Conservation (phyloP, 2,797 vertebrate species). For the Rhinichthys osculus region DNA sequence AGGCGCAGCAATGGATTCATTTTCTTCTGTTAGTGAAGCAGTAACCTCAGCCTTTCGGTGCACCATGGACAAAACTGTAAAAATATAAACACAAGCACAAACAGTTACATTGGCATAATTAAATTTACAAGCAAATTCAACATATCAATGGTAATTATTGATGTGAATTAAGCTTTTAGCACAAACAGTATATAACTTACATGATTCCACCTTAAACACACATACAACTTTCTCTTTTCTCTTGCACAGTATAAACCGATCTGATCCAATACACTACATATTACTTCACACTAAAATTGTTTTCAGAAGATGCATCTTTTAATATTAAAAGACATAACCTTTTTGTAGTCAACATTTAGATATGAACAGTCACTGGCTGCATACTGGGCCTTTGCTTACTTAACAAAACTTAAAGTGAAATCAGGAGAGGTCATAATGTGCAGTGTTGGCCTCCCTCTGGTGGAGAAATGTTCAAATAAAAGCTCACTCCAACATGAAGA, state of each 20-base stretch:
- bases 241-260: not conserved
- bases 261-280: not conserved
- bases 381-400: not conserved
- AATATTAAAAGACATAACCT: not conserved
- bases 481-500: not conserved
- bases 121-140: not conserved
- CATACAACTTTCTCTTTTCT: not conserved
- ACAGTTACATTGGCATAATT: not conserved
- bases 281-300: not conserved
- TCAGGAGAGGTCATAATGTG: not conserved
- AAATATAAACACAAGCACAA: constrained; percentile 10
- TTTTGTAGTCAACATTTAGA: not conserved
- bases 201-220: not conserved
- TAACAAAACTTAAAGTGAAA: not conserved
- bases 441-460: constrained; percentile 34
- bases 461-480: constrained; percentile 13
- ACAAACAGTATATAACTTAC: not conserved
- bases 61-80: constrained; percentile 10
- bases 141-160: not conserved
- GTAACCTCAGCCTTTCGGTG: not conserved
- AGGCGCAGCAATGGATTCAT: not conserved
- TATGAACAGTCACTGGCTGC: not conserved
- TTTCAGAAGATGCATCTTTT: not conserved
- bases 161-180: not conserved
- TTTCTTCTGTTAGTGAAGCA: not conserved